Base-by-base conservation (phyloP, 37 sponge, comb jelly and placozoan genomes). In the Diacarnus erythraeanus region DNA sequence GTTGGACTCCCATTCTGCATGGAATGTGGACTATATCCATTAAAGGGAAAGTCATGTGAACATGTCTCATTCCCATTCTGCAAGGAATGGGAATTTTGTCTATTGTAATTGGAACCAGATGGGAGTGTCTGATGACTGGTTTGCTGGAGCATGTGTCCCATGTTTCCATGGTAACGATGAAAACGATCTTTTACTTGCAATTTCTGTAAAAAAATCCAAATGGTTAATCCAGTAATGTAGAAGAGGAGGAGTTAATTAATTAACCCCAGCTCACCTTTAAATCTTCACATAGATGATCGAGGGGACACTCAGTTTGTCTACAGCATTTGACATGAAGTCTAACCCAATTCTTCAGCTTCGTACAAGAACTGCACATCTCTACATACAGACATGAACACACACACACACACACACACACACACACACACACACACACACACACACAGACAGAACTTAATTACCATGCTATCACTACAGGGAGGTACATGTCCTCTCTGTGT, bases 331-430 rank as follows among this genome's bases (percentile, higher is more conserved):
- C 9, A 35, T 65, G 66, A 30, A 65, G 66, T 30, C 33, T 15
- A 31, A 65, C 34, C 66, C 66, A 65, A 5, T 65, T 35, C 66
- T 65, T 65, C 3, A 65, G 66, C 66, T 65, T 65, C 23, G 26
- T 43, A 40, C 71, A 71, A 17, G 43, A 71, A 4, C 3, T 1
- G 15, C 71, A 71, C 43, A 2, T 43, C 42, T 42, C 43, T 40
- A 59, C 38, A 35, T 23, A 25, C 76, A 61, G 60, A 63, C 82
- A 82, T 47, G 73, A 57, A 71, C 64, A 60, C 81, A 71, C 72
- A 57, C n/a, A n/a, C n/a, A n/a, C n/a, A n/a, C 74, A 41, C 56
- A 73, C 82, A 82, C 74, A 72, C 72, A 72, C 82, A 73, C 65
- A 82, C 63, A 57, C 80, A 79, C 69, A 17, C 18, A 59, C 60